Percentiles rank a stretch among this genome's conserved stretches.
Conservation (phyloP, 2,113 vertebrate genomes). For the Raja brachyura region DNA sequence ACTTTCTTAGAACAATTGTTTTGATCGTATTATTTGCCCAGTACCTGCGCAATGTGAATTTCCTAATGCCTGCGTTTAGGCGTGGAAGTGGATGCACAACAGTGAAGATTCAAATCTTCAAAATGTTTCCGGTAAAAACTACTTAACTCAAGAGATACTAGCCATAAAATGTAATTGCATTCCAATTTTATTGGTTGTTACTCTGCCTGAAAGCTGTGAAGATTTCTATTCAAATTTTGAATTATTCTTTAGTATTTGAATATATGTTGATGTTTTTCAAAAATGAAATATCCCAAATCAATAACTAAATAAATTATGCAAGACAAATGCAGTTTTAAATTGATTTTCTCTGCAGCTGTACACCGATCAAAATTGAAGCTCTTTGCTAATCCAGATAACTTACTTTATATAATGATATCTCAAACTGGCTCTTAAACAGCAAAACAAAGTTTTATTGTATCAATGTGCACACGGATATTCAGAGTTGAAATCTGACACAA, state of each 20-base stretch:
- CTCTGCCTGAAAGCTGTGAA: neutral
- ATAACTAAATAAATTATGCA: neutral
- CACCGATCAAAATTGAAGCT: neutral
- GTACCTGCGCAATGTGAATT: slow-evolving; percentile 70
- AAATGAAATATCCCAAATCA: neutral
- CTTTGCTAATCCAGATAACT: neutral
- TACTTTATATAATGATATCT: neutral
- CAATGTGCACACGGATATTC: neutral
- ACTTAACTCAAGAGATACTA: neutral
- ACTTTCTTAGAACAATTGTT: slow-evolving; percentile 69
- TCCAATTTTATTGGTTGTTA: neutral
- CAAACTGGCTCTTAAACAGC: too few species aligned
- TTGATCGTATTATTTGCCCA: slow-evolving; percentile 88
- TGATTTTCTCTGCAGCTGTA: neutral
- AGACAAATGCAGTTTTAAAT: neutral
- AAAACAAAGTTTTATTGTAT: neutral
- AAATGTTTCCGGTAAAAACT: slow-evolving; percentile 84
- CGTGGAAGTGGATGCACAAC: slow-evolving; percentile 64
- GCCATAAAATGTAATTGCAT: neutral
- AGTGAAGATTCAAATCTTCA: slow-evolving; percentile 80
- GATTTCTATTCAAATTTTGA: neutral
- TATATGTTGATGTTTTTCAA: neutral
- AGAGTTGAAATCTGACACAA: neutral
- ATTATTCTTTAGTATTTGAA: neutral
- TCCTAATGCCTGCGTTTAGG: slow-evolving; percentile 70